These are phyloP conservation scores for Bovichtus variegatus DNA, from an alignment of 2,797 vertebrate genomes.

Conservation along the genomic window DNA sequence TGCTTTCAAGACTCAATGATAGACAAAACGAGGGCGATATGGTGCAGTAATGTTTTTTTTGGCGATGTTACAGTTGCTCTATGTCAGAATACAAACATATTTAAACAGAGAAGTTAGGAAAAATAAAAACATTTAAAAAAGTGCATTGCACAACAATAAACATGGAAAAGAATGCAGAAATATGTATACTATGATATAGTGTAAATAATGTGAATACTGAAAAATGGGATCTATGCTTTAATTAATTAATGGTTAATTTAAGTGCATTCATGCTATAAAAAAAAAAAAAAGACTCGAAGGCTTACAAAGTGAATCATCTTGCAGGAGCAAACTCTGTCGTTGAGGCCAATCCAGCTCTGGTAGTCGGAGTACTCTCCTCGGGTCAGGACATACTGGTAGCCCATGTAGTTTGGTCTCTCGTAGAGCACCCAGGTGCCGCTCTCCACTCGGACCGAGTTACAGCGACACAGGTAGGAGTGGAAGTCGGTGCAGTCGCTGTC, in stretches of 20 bases:
- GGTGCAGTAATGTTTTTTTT: not conserved
- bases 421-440: conserved; percentile 87
- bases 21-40: not conserved
- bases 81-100: no score
- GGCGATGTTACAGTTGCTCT: no score
- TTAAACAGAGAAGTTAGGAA: no score
- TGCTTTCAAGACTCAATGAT: not conserved
- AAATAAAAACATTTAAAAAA: no score
- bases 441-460: conserved; percentile 87
- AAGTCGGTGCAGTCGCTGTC: conserved; percentile 85
- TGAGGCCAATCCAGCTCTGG: conserved; percentile 72
- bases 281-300: not conserved
- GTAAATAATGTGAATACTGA: no score
- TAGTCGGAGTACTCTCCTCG: conserved; percentile 87
- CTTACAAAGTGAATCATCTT: conserved; percentile 74
- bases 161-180: no score
- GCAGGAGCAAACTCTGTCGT: conserved; percentile 87
- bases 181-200: no score
- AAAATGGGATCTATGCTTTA: no score
- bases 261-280: no score
- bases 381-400: conserved; percentile 85
- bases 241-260: no score
- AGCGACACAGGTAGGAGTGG: conserved; percentile 84
- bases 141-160: no score
- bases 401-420: conserved; percentile 83